These are phyloP conservation scores for Drosophila parabipectinata DNA, from an alignment of 1,140 invertebrate species.

Conservation along the genomic window DNA sequence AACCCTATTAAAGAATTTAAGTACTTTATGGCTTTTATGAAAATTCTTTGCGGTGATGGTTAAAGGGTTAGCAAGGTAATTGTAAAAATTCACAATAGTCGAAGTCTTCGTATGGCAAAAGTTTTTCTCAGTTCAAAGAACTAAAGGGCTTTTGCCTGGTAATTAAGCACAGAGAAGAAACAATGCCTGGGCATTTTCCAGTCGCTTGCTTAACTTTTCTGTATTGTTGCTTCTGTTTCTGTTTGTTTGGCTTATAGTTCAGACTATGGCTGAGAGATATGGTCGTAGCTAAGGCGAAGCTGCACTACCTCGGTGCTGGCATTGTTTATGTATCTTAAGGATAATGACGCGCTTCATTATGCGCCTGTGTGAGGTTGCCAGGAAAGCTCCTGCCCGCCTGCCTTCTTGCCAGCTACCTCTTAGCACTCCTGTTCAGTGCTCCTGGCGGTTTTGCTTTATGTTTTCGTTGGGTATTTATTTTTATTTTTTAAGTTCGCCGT, in stretches of 20 bases:
- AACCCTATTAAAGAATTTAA: not conserved
- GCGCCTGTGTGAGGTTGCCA: conserved; percentile 56
- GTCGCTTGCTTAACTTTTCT: conserved; percentile 52
- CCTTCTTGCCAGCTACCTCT: conserved; percentile 7
- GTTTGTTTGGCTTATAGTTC: conserved; percentile 71
- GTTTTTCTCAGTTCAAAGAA: conserved; percentile 50
- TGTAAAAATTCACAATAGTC: conserved; percentile 25
- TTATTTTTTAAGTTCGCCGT: conserved; percentile 65
- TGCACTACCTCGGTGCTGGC: conserved; percentile 43
- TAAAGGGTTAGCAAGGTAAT: conserved; percentile 16
- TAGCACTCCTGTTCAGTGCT: conserved; percentile 33
- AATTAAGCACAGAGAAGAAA: conserved; percentile 66
- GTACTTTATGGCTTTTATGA: not conserved
- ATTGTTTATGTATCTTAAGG: conserved; percentile 78
- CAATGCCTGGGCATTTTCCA: conserved; percentile 67
- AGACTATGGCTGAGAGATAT: conserved; percentile 28
- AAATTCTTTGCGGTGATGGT: not conserved
- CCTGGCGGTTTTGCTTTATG: conserved; percentile 72
- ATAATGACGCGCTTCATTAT: conserved; percentile 82
- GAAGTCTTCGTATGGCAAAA: conserved; percentile 33
- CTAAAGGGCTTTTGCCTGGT: conserved; percentile 49
- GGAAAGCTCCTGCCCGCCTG: conserved; percentile 26
- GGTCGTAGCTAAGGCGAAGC: not conserved
- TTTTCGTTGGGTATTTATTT: conserved; percentile 40
- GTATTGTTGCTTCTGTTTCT: conserved; percentile 39